Base-by-base conservation (phyloP, 2,888 invertebrate genomes). In the Apotomis turbidana region DNA sequence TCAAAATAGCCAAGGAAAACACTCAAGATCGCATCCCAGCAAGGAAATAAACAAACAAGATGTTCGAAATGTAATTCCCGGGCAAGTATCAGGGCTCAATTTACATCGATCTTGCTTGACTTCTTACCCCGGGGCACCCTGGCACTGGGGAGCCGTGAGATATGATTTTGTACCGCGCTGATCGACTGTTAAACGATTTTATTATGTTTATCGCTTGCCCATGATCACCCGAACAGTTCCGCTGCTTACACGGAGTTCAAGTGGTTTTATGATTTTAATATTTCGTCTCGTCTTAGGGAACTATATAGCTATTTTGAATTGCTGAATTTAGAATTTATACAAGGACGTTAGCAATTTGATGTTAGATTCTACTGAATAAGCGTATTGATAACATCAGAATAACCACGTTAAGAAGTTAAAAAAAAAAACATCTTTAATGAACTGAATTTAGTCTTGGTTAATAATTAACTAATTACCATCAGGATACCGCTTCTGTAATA, bases 21-120 rank as follows among this genome's bases (percentile, higher is more conserved):
- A 57, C 41, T 62, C 27, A 41, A 68, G 52, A 62, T 68, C 57
- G 15, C 61, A 55, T 63, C 38, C 63, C 15, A 6, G 15, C 15
- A 68, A 62, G 71, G 68, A 72, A 63, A 72, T 72, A 72, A 68
- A 68, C 63, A 72, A 72, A 72, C 63, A 72, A 68, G 68, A 68
- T 72, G 68, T 59, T 68, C 52, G 58, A 59, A 68, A 68, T 59
- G 59, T 72, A 63, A 72, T 72, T 72, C 72, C 52, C 63, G 54
- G 63, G 68, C 57, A 72, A 68, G 72, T 72, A 72, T 72, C 72
- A 46, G 63, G 36, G 72, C 72, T 68, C 68, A 72, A 54, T 83
- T 85, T 85, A 82, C 83, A 84, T 86, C 79, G 81, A 83, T 81
- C 80, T 80, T 78, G 79, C 79, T 80, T 78, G 79, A 81, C 78